Evolutionary conservation across 1,140 invertebrate genomes (phyloP), one percentile per base, ranked within the genome.

Genomic region (Dreissena polymorpha): DNA sequence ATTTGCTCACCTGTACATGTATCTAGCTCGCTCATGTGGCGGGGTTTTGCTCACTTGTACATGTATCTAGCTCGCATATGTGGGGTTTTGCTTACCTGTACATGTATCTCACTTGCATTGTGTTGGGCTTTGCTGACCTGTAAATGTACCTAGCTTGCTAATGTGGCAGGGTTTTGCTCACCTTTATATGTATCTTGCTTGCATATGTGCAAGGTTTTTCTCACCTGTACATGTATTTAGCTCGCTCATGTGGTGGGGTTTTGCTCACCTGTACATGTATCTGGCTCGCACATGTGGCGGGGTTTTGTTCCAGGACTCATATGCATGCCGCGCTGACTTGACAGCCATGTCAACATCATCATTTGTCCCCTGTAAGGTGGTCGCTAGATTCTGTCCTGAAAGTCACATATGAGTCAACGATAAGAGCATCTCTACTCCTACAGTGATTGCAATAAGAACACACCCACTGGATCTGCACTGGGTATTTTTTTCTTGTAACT

Each of bases 261-360:
- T 12, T 55, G 53, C 53, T 18, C 84, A 94, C 93, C 93, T 94
- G 89, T 94, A 94, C 6, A 94, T 76, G 85, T 93, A 87, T 60
- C 91, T 89, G 25, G 93, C 93, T 82, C 94, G 87, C 53, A 88
- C 90, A 90, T 94, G 91, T 25, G 91, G 90, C 51, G 91, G 78
- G 16, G 92, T 85, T 57, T 89, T 87, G 67, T 90, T 92, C 94
- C 94, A 94, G 8, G 88, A 75, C 49, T 90, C 78, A 75, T 90
- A 92, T 16, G 93, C 93, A 70, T 89, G 88, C 50, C 86, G 88
- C 7, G 93, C 89, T 67, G 93, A 88, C n/a, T 82, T 86, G 1
- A 94, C 92, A 74, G 92, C 93, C 69, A 86, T 55, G 57, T 92
- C 88, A 25, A 93, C 89, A 90, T 91, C 90, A 70, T 88, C 87